Evolutionary conservation across 2,888 invertebrate genomes (phyloP).

Genomic region (Monopis laevigella): DNA sequence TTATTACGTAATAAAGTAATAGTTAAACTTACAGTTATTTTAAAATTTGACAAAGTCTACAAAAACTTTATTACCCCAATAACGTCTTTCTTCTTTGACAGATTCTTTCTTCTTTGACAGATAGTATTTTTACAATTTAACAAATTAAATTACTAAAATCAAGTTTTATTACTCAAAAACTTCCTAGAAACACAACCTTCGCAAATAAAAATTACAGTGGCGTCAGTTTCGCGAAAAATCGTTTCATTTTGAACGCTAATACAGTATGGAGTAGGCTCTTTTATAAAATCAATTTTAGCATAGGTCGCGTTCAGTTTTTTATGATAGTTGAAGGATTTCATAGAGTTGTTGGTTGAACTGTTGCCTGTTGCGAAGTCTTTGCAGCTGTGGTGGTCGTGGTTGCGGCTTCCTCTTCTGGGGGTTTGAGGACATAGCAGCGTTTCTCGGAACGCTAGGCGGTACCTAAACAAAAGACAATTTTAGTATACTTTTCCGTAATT

Average conservation of each 20-base stretch:
- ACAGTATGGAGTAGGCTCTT: conserved; percentile 36
- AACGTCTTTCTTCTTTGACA: too few species aligned
- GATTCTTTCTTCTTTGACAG: too few species aligned
- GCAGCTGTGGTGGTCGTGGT: conserved; percentile 62
- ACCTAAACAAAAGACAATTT: conserved; percentile 49
- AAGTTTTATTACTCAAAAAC: too few species aligned
- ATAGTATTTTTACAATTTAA: background rate
- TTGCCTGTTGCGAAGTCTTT: conserved; percentile 55
- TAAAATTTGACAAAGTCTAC: too few species aligned
- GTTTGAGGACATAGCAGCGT: conserved; percentile 70
- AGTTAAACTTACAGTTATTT: too few species aligned
- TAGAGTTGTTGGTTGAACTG: conserved; percentile 24
- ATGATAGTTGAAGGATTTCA: conserved; percentile 21
- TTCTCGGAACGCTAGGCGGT: conserved; percentile 80
- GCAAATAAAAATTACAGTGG: conserved; percentile 7
- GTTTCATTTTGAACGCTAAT: conserved; percentile 18
- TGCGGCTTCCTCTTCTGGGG: conserved; percentile 46
- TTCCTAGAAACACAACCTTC: conserved; percentile 5
- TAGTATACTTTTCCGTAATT: too few species aligned
- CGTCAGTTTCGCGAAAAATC: background rate
- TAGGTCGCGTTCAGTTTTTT: conserved; percentile 26
- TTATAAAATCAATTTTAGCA: conserved; percentile 43
- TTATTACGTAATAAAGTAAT: too few species aligned
- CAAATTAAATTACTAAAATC: too few species aligned
- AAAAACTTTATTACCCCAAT: too few species aligned